Percentiles rank a stretch among this genome's conserved stretches.
Conservation (phyloP, 2,113 vertebrate genomes). For the Corythornis cristatus region DNA sequence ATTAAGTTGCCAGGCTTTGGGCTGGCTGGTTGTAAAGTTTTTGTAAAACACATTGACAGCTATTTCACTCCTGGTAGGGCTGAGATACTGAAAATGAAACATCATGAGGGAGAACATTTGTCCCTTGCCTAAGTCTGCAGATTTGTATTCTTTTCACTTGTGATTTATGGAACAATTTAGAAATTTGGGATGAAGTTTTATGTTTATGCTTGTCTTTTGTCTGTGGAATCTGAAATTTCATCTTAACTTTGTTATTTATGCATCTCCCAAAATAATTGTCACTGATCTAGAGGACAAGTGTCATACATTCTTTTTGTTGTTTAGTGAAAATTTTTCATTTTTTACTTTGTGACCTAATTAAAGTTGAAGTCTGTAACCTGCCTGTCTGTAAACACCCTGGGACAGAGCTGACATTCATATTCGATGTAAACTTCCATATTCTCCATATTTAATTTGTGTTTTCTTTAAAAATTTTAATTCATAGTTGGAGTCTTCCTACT, state of each 20-base stretch:
- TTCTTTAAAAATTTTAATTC: not conserved
- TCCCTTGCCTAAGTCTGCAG: not conserved
- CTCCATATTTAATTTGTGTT: not conserved
- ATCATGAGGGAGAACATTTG: not conserved
- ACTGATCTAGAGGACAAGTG: constrained; percentile 7
- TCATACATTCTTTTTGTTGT: not conserved
- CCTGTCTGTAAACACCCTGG: not conserved
- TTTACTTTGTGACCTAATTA: not conserved
- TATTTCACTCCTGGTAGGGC: not conserved
- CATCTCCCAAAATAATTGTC: not conserved
- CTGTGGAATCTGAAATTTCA: not conserved
- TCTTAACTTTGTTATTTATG: constrained; percentile 33
- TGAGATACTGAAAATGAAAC: not conserved
- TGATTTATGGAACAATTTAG: not conserved
- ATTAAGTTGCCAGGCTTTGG: not conserved
- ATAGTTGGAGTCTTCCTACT: not conserved
- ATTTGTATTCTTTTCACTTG: not conserved
- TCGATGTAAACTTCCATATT: not conserved
- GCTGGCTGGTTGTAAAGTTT: not conserved
- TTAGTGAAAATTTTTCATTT: constrained; percentile 9
- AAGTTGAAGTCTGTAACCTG: not conserved
- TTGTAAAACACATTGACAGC: not conserved
- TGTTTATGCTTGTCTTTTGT: not conserved
- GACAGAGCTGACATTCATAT: not conserved
- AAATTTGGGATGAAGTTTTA: not conserved